Evolutionary conservation across 1,140 invertebrate genomes (phyloP).

Genomic region (Drosophila equinoxialis): DNA sequence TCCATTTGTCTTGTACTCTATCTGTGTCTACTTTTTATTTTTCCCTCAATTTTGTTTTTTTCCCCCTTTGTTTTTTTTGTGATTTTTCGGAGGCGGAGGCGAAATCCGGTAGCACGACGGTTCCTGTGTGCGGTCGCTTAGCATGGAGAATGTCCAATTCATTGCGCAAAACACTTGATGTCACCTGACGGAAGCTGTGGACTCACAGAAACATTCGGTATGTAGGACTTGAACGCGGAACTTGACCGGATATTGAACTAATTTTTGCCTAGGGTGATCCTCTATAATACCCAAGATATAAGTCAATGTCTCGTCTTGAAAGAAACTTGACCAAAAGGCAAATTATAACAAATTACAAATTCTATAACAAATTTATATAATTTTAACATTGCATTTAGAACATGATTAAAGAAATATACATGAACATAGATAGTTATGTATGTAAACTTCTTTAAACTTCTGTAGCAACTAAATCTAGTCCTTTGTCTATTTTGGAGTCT

Average conservation of each 20-base stretch:
- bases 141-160: constrained; percentile 27
- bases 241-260: constrained; percentile 51
- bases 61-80: constrained; percentile 14
- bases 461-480: no score
- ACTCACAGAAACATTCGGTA: neutral
- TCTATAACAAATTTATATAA: no score
- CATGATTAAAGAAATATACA: no score
- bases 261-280: constrained; percentile 19
- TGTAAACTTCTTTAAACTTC: no score
- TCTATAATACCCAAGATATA: no score
- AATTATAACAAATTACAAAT: no score
- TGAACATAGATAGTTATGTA: no score
- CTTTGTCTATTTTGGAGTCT: no score
- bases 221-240: constrained; percentile 33
- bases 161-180: constrained; percentile 48
- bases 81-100: constrained; percentile 14
- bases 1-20: constrained; percentile 9
- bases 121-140: constrained; percentile 25
- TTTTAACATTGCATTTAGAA: no score
- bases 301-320: no score
- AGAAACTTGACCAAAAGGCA: no score
- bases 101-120: constrained; percentile 37
- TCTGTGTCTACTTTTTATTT: neutral
- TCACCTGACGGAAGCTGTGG: constrained; percentile 10
- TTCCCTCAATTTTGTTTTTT: neutral